Evolutionary conservation across 2,797 vertebrate genomes (phyloP).

Genomic region (Xenopus petersii): DNA sequence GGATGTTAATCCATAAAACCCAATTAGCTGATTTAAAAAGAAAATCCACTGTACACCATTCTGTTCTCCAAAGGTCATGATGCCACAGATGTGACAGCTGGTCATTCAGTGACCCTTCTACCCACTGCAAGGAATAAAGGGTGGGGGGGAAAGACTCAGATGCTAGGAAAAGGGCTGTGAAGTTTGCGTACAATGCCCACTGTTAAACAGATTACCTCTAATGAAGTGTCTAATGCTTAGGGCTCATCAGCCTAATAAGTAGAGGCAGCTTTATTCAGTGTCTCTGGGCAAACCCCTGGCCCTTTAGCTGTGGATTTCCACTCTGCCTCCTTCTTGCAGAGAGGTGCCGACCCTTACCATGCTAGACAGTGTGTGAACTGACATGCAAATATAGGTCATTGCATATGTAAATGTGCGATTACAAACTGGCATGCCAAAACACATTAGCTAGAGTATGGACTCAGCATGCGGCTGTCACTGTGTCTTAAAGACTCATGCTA

Average conservation of each 20-base stretch:
- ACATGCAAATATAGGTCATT: constrained; percentile 99
- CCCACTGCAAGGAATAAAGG: constrained; percentile 84
- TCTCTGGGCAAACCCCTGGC: constrained; percentile 85
- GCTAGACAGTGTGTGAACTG: constrained; percentile 96
- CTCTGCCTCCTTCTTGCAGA: constrained; percentile 65
- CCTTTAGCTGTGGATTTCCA: constrained; percentile 88
- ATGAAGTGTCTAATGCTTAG: constrained; percentile 98
- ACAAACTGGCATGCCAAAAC: constrained; percentile 95
- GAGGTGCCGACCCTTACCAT: constrained; percentile 78
- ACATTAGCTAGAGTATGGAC: constrained; percentile 96
- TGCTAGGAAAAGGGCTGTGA: constrained; percentile 96
- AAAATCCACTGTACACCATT: constrained; percentile 10
- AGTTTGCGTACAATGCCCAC: constrained; percentile 99
- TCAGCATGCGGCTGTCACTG: constrained; percentile 96
- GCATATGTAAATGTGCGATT: constrained; percentile 99
- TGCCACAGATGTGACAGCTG: constrained; percentile 87
- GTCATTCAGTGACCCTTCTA: constrained; percentile 82
- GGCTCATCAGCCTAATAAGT: constrained; percentile 92
- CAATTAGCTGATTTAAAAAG: not conserved
- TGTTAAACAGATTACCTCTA: constrained; percentile 99
- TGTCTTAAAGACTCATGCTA: constrained; percentile 87
- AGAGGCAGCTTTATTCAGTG: constrained; percentile 94
- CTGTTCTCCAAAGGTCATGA: constrained; percentile 72
- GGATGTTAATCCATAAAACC: not conserved
- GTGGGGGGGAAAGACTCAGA: constrained; percentile 67